These are phyloP conservation scores for Rhodophaea formosa DNA, from an alignment of 2,888 invertebrate genomes.

Conservation along the genomic window DNA sequence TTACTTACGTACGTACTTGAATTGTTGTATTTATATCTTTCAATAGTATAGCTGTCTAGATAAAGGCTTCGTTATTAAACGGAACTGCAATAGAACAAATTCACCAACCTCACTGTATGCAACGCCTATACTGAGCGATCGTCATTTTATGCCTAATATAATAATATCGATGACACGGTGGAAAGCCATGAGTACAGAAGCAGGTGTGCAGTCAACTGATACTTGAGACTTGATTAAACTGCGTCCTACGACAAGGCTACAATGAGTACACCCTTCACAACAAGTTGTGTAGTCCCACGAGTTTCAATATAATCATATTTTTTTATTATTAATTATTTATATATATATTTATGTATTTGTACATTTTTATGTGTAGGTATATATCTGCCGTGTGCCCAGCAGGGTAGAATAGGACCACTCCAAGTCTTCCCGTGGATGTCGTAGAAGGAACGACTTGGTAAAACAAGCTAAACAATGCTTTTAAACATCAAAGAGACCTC, in stretches of 20 bases:
- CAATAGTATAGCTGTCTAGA: not conserved
- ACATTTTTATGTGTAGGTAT: no score
- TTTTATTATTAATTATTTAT: no score
- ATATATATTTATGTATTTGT: no score
- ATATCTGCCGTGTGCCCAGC: no score
- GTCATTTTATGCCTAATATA: not conserved
- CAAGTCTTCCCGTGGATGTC: no score
- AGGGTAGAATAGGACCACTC: no score
- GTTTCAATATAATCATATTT: not conserved
- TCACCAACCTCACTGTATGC: constrained; percentile 13
- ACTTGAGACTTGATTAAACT: constrained; percentile 21
- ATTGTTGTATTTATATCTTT: not conserved
- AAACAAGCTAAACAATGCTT: no score
- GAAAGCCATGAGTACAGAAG: constrained; percentile 24
- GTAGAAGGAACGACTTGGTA: no score
- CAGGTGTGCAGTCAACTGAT: constrained; percentile 34
- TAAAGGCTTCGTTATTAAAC: not conserved
- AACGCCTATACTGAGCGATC: constrained; percentile 19
- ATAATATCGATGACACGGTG: constrained; percentile 3
- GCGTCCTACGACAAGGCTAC: constrained; percentile 34
- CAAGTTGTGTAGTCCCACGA: constrained; percentile 31
- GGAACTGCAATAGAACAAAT: not conserved
- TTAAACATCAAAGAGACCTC: no score
- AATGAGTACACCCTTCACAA: constrained; percentile 45
- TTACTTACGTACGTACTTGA: not conserved